Percentiles rank a stretch among this genome's conserved stretches.
Conservation (phyloP, 2,113 vertebrate genomes). For the Larimichthys crocea region DNA sequence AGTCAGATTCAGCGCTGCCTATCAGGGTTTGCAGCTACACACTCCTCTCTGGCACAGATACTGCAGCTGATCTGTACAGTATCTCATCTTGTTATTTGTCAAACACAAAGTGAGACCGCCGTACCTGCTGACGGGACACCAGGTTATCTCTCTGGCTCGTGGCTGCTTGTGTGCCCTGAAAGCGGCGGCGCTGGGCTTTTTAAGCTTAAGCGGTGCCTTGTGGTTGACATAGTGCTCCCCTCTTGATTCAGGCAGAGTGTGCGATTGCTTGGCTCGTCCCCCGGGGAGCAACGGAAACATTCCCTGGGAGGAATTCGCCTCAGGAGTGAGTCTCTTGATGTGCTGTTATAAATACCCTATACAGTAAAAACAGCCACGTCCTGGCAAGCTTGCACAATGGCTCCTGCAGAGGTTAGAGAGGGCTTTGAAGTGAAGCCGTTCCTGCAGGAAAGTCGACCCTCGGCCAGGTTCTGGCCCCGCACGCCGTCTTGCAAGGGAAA, state of each 20-base stretch:
- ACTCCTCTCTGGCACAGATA: background rate
- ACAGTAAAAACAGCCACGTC: slow-evolving; percentile 64
- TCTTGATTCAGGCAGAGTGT: slow-evolving; percentile 46
- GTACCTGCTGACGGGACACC: slow-evolving; percentile 64
- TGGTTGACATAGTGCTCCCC: slow-evolving; percentile 58
- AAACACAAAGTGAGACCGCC: slow-evolving; percentile 9
- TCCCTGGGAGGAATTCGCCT: slow-evolving; percentile 64
- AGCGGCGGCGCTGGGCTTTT: slow-evolving; percentile 30
- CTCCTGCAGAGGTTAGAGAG: slow-evolving; percentile 20
- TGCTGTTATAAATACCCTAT: slow-evolving; percentile 75
- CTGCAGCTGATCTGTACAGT: slow-evolving; percentile 7
- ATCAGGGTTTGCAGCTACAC: slow-evolving; percentile 25
- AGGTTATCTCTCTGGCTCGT: slow-evolving; percentile 48
- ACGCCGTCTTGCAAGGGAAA: slow-evolving; percentile 7
- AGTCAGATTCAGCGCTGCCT: background rate
- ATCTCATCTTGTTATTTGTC: background rate
- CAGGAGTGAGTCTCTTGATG: slow-evolving; percentile 68
- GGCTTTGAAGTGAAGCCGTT: slow-evolving; percentile 41
- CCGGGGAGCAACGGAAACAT: slow-evolving; percentile 68
- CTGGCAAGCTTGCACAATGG: slow-evolving; percentile 49
- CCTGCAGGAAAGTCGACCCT: background rate
- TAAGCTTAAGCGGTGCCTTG: slow-evolving; percentile 29
- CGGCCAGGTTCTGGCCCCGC: slow-evolving; percentile 1
- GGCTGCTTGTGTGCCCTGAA: slow-evolving; percentile 42
- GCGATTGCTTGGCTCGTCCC: slow-evolving; percentile 51